These are phyloP conservation scores for Neoaliturus tenellus DNA, from an alignment of 2,888 invertebrate species.

Conservation along the genomic window DNA sequence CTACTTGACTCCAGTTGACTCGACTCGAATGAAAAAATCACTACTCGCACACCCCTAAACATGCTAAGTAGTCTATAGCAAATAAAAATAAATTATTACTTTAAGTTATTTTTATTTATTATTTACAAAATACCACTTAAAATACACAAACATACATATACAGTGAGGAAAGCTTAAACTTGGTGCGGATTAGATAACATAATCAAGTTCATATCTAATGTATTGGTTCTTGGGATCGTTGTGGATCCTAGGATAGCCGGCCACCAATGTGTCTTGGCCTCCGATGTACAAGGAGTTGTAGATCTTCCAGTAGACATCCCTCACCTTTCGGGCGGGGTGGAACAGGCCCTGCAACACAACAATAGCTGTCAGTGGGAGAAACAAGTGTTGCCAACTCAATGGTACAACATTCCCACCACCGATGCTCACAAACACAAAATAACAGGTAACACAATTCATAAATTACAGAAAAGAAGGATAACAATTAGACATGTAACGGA, in stretches of 20 bases:
- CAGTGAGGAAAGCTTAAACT: slow-evolving; percentile 23
- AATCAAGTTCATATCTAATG: slow-evolving; percentile 95
- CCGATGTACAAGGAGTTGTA: slow-evolving; percentile 99
- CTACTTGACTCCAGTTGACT: no score
- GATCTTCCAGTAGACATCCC: slow-evolving; percentile 99
- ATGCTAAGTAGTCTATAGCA: background rate
- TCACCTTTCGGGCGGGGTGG: slow-evolving; percentile 98
- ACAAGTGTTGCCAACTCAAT: slow-evolving; percentile 40
- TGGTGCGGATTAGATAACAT: slow-evolving; percentile 77
- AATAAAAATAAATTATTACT: background rate
- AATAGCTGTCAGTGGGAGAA: slow-evolving; percentile 54
- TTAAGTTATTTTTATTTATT: slow-evolving; percentile 5
- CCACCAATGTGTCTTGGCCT: slow-evolving; percentile 98
- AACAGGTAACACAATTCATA: background rate
- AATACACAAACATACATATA: slow-evolving; percentile 36
- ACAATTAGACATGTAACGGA: no score
- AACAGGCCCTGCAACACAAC: slow-evolving; percentile 88
- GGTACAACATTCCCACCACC: slow-evolving; percentile 43
- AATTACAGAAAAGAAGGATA: background rate
- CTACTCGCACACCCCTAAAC: no score
- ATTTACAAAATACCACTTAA: slow-evolving; percentile 40
- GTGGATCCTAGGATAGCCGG: slow-evolving; percentile 97
- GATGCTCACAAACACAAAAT: slow-evolving; percentile 2
- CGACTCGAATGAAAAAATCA: no score
- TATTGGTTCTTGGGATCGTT: slow-evolving; percentile 97